Evolutionary conservation across 2,113 vertebrate species (phyloP), one percentile per base, ranked within the genome.

Genomic region (Muntiacus muntjak): DNA sequence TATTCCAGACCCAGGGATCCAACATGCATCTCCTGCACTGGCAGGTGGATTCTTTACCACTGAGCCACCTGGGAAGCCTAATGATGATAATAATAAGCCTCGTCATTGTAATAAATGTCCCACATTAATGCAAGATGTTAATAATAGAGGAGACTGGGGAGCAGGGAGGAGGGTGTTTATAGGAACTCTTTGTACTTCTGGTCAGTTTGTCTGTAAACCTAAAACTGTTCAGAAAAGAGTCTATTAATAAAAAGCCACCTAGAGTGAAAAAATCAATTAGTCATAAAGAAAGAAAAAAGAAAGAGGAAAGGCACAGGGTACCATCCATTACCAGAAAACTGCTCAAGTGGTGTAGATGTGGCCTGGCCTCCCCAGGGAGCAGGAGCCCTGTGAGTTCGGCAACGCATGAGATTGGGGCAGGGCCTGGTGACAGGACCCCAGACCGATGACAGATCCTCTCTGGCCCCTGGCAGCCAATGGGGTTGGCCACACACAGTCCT

Each of bases 331-430:
- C 54, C 67, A 25, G 36, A 47, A 54, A 52, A 33, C 78, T 11
- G 19, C 16, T 78, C 19, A 1, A 4, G 12, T 16, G 19, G 45
- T 54, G 19, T 76, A 13, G 33, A 26, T 28, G 4, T 7, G 16
- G 54, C 50, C 45, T 4, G 76, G 62, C 25, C n/a, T 76, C 64
- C 16, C 60, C n/a, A 0, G 26, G 25, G 28, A 45, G 55, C 23
- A 23, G 2, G n/a, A 33, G 26, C 8, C 55, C n/a, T 10, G 5
- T 5, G 45, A 33, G 45, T 26, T n/a, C 33, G n/a, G 33, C 17
- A 4, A 23, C 21, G 5, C 8, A 8, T 11, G 17, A 50, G 60
- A 11, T 0, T 1, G 54, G 71, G 26, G 12, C 15, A 13, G 40
- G 28, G 43, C 45, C 28, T 5, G 23, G 16, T 40, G 54, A 76